Evolutionary conservation across 2,113 vertebrate genomes (phyloP).

Genomic region (Tachycineta bicolor): DNA sequence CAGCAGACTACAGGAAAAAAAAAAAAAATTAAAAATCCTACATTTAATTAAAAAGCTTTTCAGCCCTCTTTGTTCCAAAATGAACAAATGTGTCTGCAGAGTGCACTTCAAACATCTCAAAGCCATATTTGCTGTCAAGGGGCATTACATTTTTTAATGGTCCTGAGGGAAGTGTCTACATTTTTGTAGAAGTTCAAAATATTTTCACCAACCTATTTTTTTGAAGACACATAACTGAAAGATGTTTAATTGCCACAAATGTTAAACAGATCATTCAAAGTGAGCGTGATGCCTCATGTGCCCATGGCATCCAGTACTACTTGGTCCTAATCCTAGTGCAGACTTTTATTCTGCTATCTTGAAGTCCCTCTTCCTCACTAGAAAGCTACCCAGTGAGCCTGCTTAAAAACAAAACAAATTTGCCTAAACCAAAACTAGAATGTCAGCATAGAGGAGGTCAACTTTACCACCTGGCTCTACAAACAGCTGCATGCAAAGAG

Average conservation of each 20-base stretch:
- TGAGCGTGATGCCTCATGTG: rapidly evolving
- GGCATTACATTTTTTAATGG: neutral
- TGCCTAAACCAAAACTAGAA: neutral
- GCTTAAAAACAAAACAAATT: neutral
- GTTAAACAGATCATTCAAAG: neutral
- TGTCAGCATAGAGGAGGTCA: neutral
- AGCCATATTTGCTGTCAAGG: neutral
- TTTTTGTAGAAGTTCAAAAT: neutral
- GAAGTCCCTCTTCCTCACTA: neutral
- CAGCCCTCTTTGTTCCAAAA: neutral
- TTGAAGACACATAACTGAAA: neutral
- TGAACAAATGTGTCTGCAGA: neutral
- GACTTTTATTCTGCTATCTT: neutral
- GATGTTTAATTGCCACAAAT: neutral
- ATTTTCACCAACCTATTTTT: neutral
- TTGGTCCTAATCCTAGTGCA: neutral
- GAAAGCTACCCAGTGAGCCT: neutral
- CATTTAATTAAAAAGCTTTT: constrained; percentile 23
- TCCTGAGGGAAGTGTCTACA: neutral
- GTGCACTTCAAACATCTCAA: neutral
- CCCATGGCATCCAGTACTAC: neutral
- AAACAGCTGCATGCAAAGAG: neutral
- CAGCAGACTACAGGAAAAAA: neutral
- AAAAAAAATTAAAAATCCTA: neutral
- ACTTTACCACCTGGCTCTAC: neutral